Percentiles rank a stretch among this genome's conserved stretches.
phyloP scores from a whole-genome alignment of 2,797 vertebrate species.

The Xerus rutilus region DNA sequence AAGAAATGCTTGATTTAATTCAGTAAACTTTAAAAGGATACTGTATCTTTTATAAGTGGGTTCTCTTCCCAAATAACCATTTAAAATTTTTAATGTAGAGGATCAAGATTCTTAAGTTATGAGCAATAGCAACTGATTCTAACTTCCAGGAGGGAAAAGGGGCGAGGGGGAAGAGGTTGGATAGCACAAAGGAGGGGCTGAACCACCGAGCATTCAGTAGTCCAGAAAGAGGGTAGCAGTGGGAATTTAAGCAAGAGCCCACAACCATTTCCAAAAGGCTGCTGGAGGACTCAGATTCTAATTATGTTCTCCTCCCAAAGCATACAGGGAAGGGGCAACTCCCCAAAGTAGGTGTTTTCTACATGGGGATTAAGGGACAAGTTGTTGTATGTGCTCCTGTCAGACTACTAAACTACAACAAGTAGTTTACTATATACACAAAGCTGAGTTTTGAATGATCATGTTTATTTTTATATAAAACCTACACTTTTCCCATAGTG shows the following conservation, averaged over 20 bases:
- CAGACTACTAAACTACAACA: not conserved
- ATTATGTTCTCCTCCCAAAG: not conserved
- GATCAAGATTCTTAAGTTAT: not conserved
- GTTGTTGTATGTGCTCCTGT: not conserved
- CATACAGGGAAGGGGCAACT: not conserved
- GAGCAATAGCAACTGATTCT: not conserved
- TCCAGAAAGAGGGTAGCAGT: not conserved
- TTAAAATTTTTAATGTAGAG: slow-evolving; percentile 21
- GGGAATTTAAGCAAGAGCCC: not conserved
- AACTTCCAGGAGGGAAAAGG: not conserved
- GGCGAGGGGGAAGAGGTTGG: not conserved
- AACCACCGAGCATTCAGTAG: not conserved
- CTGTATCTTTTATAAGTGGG: not conserved
- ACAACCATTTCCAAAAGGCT: not conserved
- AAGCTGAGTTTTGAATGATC: slow-evolving; percentile 24
- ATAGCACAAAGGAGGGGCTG: not conserved
- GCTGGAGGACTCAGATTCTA: not conserved
- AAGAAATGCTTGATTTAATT: slow-evolving; percentile 46
- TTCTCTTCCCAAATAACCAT: slow-evolving; percentile 28
- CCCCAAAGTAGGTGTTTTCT: not conserved
- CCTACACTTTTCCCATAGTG: not conserved
- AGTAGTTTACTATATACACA: not conserved
- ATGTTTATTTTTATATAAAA: not conserved
- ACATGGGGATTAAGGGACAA: no score
- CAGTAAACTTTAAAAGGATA: slow-evolving; percentile 1